Evolutionary conservation across 2,797 vertebrate genomes (phyloP).

Genomic region (Synanceia verrucosa): DNA sequence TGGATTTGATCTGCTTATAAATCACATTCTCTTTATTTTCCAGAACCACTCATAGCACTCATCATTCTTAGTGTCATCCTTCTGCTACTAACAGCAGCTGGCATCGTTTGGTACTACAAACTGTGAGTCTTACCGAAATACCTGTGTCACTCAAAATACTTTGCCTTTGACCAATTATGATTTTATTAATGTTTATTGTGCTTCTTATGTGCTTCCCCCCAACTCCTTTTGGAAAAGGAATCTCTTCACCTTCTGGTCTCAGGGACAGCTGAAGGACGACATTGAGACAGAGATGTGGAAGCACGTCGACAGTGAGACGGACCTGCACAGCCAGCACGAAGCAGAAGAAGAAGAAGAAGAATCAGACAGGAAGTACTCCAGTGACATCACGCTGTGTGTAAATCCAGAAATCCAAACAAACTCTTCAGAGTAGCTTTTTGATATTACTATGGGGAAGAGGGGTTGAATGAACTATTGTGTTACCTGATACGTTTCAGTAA

Average conservation of each 20-base stretch:
- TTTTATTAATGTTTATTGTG: neutral
- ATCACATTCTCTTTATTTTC: neutral
- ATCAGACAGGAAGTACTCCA: constrained; percentile 54
- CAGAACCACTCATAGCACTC: constrained; percentile 52
- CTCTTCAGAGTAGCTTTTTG: neutral
- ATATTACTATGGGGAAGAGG: neutral
- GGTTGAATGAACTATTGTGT: neutral
- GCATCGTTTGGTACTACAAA: constrained; percentile 60
- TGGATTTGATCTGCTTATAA: neutral
- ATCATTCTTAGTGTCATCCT: constrained; percentile 41
- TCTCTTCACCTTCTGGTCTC: constrained; percentile 22
- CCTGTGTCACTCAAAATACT: neutral
- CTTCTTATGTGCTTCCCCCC: neutral
- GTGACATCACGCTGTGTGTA: constrained; percentile 61
- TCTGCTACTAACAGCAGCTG: constrained; percentile 48
- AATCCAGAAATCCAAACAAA: constrained; percentile 39
- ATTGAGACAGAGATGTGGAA: constrained; percentile 78
- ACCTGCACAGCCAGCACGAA: constrained; percentile 27
- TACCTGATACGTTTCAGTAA: neutral
- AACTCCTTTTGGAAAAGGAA: constrained; percentile 36
- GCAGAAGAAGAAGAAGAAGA: constrained; percentile 44
- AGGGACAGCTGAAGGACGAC: constrained; percentile 44
- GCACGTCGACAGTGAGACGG: constrained; percentile 32
- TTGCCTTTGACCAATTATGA: no score
- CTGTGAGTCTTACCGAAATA: constrained; percentile 58